Percentiles rank a stretch among this genome's conserved stretches.
phyloP scores from a whole-genome alignment of 2,797 vertebrate species.

The Rhynchonycteris naso region DNA sequence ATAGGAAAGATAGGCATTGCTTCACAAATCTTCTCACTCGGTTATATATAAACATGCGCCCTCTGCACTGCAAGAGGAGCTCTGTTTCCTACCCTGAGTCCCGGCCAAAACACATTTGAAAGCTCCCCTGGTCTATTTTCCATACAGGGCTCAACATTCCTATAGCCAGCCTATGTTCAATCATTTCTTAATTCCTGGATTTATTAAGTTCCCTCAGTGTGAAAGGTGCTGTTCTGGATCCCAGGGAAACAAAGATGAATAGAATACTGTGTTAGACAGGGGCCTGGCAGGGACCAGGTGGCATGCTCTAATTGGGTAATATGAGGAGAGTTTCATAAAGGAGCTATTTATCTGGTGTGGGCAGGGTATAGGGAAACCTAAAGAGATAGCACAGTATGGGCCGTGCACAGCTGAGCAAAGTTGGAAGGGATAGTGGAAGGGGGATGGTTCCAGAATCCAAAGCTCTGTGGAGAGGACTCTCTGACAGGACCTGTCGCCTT shows the following conservation, averaged over 20 bases:
- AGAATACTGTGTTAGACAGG: neutral
- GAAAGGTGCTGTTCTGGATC: conserved; percentile 8
- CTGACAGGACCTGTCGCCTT: neutral
- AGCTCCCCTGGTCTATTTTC: neutral
- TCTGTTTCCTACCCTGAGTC: neutral
- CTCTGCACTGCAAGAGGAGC: neutral
- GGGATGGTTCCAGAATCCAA: neutral
- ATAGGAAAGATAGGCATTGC: neutral
- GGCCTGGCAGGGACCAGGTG: neutral
- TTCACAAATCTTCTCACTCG: neutral
- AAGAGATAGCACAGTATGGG: neutral
- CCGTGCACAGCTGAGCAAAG: neutral
- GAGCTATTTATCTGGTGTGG: neutral
- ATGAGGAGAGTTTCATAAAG: conserved; percentile 14
- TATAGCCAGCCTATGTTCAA: neutral
- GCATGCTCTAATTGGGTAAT: neutral
- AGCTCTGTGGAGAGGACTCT: neutral
- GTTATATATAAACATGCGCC: accelerated
- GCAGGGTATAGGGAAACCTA: neutral
- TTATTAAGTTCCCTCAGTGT: neutral
- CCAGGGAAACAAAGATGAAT: conserved; percentile 41
- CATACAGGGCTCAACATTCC: neutral
- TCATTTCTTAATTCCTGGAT: neutral
- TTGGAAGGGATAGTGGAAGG: neutral
- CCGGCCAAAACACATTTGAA: neutral